phyloP scores from a whole-genome alignment of 1,140 invertebrate species.

The Nymphalis io region DNA sequence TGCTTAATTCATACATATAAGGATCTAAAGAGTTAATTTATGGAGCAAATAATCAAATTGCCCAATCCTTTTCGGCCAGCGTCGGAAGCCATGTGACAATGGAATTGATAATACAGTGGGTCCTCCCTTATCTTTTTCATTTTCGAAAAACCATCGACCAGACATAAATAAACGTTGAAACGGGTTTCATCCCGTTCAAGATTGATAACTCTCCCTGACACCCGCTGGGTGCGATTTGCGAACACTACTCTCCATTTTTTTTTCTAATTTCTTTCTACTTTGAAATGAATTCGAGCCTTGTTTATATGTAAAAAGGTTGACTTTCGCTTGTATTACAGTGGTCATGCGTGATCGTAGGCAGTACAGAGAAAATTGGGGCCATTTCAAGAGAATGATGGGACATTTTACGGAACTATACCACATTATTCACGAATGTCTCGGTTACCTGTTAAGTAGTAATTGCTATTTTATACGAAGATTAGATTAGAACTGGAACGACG shows the following conservation, averaged over 20 bases:
- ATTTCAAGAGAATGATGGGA: constrained; percentile 70
- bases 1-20: not conserved
- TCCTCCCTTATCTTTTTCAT: constrained; percentile 62
- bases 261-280: constrained; percentile 51
- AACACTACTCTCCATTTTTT: constrained; percentile 62
- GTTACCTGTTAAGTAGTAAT: constrained; percentile 31
- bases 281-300: constrained; percentile 38
- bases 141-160: constrained; percentile 63
- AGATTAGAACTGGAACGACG: constrained; percentile 5
- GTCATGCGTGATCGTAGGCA: constrained; percentile 63
- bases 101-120: constrained; percentile 37
- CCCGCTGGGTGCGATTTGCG: constrained; percentile 68
- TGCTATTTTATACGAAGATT: constrained; percentile 20
- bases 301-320: constrained; percentile 11
- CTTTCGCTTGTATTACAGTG: constrained; percentile 20
- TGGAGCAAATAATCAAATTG: constrained; percentile 6
- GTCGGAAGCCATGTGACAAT: constrained; percentile 16
- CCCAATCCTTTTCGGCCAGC: not conserved
- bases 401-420: constrained; percentile 53
- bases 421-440: constrained; percentile 29
- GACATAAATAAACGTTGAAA: constrained; percentile 74
- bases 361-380: constrained; percentile 63
- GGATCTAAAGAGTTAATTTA: constrained; percentile 1
- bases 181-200: constrained; percentile 66
- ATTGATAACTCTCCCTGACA: constrained; percentile 70